Base-by-base conservation (phyloP, 2,888 invertebrate species). In the Prenolepis imparis region DNA sequence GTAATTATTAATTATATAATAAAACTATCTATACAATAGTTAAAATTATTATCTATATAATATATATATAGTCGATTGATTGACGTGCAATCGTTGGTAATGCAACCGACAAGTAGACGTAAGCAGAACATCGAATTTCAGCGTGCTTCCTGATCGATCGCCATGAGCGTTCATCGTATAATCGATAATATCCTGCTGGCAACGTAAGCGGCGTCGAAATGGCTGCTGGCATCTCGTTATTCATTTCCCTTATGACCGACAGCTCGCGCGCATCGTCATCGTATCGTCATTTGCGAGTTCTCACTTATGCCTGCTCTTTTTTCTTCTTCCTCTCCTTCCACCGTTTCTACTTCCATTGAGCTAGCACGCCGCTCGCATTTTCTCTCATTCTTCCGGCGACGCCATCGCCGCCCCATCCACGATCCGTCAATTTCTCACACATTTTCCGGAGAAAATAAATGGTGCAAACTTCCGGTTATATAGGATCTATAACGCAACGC, bases 261-360 rank as follows among this genome's bases (percentile, higher is more conserved):
- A 90, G 86, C 85, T 72, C 74, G 87, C 87, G 85, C 89, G 93
- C 93, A 90, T 80, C 92, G 93, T 93, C 93, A 93, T 93, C 90
- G 90, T 87, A 84, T 87, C 91, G 91, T 92, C 92, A 93, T 93
- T 93, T 92, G 89, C 92, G 88, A 89, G 85, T 88, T 88, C 87
- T 90, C 87, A 84, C 87, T 87, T 63, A 48, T 61, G 72, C 59
- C 12, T 67, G 52, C 70, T 74, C 72, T 66, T 81, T 84, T 66
- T 61, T 63, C 73, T 68, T 63, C 72, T 21, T 44, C 84, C 68
- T 68, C 68, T 74, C 24, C 39, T 28, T 68, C 32, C 66, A 24
- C 63, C 61, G 63, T 39, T 48, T 39, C 36, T 28, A 24, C 44
- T 70, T 77, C 36, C 70, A 48, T 52, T 48, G 36, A 8, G 15